Percentiles rank a stretch among this genome's conserved stretches.
Evolutionary conservation across 2,888 invertebrate species (phyloP).

Genomic region (Ectobius pallidus): DNA sequence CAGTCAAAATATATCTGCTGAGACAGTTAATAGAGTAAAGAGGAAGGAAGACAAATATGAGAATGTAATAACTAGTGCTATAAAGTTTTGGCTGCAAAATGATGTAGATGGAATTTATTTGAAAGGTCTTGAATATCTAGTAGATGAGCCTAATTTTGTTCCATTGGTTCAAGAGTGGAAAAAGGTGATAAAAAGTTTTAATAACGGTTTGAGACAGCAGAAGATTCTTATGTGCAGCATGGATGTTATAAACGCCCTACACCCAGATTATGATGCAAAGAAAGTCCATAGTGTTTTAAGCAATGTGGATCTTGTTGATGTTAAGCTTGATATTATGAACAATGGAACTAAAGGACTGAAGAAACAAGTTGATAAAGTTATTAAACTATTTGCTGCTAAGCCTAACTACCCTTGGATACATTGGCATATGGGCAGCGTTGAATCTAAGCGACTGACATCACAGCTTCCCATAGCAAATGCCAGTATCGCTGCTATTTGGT

Average conservation of each 20-base stretch:
- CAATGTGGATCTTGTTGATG: constrained; percentile 74
- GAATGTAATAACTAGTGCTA: constrained; percentile 60
- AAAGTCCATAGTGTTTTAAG: constrained; percentile 63
- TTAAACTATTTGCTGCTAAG: constrained; percentile 63
- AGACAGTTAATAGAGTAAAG: not conserved
- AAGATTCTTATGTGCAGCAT: constrained; percentile 72
- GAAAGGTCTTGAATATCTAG: constrained; percentile 74
- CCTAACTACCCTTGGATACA: constrained; percentile 76
- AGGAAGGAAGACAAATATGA: not conserved
- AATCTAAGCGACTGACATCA: constrained; percentile 65
- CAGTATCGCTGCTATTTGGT: constrained; percentile 69
- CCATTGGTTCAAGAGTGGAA: constrained; percentile 72
- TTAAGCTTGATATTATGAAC: constrained; percentile 63
- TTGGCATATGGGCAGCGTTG: constrained; percentile 75
- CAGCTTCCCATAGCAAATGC: constrained; percentile 61
- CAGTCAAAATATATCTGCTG: not conserved
- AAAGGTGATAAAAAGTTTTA: constrained; percentile 53
- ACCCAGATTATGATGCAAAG: constrained; percentile 55
- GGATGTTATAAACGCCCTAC: constrained; percentile 58
- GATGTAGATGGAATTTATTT: constrained; percentile 91
- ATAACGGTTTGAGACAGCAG: constrained; percentile 48
- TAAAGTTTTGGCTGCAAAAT: constrained; percentile 71
- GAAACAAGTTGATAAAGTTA: constrained; percentile 62
- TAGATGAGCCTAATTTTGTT: constrained; percentile 64
- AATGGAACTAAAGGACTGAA: constrained; percentile 65